Evolutionary conservation across 1,140 invertebrate species (phyloP).

Genomic region (Drosophila nebulosa): DNA sequence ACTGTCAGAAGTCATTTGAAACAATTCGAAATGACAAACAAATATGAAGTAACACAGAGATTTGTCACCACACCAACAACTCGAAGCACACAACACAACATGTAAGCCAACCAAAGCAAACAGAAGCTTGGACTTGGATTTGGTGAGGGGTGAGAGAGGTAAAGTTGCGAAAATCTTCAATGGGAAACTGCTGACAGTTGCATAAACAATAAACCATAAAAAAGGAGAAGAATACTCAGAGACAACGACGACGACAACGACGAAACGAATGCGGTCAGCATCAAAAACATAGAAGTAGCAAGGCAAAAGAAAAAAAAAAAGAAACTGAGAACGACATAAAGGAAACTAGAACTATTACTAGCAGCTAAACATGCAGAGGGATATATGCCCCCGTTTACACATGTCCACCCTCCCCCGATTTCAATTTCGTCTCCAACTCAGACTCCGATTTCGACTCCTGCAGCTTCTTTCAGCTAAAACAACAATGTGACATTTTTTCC

Average conservation of each 20-base stretch:
- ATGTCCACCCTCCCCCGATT: not conserved
- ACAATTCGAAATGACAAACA: conserved; percentile 76
- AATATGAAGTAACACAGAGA: conserved; percentile 64
- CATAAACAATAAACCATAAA: conserved; percentile 67
- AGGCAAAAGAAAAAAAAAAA: conserved; percentile 14
- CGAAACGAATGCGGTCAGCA: conserved; percentile 58
- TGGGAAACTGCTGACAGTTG: conserved; percentile 75
- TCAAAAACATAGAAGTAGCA: conserved; percentile 43
- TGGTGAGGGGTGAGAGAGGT: not conserved
- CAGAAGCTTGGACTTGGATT: not conserved
- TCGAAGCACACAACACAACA: conserved; percentile 26
- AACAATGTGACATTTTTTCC: conserved; percentile 76
- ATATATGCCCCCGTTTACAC: not conserved
- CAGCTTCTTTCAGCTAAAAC: conserved; percentile 58
- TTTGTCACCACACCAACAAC: conserved; percentile 31
- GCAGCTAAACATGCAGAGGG: conserved; percentile 19
- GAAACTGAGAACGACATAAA: conserved; percentile 7
- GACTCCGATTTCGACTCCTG: not conserved
- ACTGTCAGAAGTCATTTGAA: conserved; percentile 73
- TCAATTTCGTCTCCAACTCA: not conserved
- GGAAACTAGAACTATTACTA: conserved; percentile 49
- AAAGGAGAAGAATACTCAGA: not conserved
- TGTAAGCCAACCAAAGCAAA: conserved; percentile 15
- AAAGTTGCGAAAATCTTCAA: conserved; percentile 43
- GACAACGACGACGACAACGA: conserved; percentile 15